A percentile compares a stretch with the other conserved stretches of the same genome.
Conservation (phyloP, 2,113 vertebrate species). For the Tachysurus vachellii region DNA sequence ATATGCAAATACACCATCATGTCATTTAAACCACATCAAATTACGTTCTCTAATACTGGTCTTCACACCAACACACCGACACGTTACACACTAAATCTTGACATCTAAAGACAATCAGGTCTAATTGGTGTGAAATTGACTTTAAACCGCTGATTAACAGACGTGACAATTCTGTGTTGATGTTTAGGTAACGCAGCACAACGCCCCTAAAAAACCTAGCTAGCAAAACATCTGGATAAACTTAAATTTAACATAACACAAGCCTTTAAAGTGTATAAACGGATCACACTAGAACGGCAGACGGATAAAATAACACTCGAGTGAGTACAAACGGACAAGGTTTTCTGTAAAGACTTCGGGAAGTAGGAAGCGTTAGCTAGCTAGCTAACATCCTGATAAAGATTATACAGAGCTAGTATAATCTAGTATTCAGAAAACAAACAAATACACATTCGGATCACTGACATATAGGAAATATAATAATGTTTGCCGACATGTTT, state of each 20-base stretch:
- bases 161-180: not conserved
- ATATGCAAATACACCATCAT: not conserved
- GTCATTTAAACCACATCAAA: not conserved
- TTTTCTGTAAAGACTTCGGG: not conserved
- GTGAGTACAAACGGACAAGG: too few species aligned
- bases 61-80: not conserved
- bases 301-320: not conserved
- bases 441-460: not conserved
- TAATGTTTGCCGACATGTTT: not conserved
- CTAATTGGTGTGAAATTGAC: not conserved
- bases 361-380: constrained; percentile 19
- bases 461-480: not conserved
- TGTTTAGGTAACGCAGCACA: not conserved
- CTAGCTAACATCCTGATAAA: not conserved
- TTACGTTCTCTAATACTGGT: not conserved
- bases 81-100: not conserved
- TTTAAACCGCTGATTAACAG: not conserved
- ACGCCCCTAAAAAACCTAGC: not conserved
- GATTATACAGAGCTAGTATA: not conserved
- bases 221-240: constrained; percentile 1
- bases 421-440: not conserved
- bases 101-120: too few species aligned
- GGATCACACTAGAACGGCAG: not conserved
- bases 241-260: not conserved
- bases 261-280: not conserved